Evolutionary conservation across 2,797 vertebrate species (phyloP).

Genomic region (Enteromius mattozi): DNA sequence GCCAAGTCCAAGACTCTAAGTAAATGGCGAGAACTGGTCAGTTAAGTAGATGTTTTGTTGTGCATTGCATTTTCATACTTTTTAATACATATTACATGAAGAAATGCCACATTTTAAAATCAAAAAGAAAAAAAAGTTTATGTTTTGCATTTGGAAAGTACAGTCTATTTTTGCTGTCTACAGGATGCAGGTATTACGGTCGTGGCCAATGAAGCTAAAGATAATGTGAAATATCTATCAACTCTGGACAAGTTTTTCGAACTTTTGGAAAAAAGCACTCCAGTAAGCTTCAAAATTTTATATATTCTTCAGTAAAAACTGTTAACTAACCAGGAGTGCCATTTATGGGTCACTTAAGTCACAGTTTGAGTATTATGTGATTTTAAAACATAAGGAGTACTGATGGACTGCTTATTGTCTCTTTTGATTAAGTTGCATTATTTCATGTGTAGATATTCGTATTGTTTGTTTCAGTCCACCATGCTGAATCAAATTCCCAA

Average conservation of each 20-base stretch:
- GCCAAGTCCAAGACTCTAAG: constrained; percentile 79
- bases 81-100: not conserved
- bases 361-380: not conserved
- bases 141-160: not conserved
- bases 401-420: not conserved
- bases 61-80: not conserved
- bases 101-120: not conserved
- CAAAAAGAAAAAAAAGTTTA: not conserved
- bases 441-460: not conserved
- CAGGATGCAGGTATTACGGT: constrained; percentile 82
- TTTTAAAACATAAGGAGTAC: not conserved
- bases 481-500: constrained; percentile 78
- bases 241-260: constrained; percentile 81
- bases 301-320: not conserved
- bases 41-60: constrained; percentile 30
- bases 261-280: constrained; percentile 75
- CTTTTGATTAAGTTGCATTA: not conserved
- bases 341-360: not conserved
- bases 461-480: constrained; percentile 64
- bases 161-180: not conserved
- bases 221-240: constrained; percentile 84
- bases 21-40: constrained; percentile 84
- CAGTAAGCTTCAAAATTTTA: constrained; percentile 71
- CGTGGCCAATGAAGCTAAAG: constrained; percentile 85
- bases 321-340: not conserved